Conservation (phyloP, 2,113 vertebrate genomes). For the Pelecanoides urinatrix region DNA sequence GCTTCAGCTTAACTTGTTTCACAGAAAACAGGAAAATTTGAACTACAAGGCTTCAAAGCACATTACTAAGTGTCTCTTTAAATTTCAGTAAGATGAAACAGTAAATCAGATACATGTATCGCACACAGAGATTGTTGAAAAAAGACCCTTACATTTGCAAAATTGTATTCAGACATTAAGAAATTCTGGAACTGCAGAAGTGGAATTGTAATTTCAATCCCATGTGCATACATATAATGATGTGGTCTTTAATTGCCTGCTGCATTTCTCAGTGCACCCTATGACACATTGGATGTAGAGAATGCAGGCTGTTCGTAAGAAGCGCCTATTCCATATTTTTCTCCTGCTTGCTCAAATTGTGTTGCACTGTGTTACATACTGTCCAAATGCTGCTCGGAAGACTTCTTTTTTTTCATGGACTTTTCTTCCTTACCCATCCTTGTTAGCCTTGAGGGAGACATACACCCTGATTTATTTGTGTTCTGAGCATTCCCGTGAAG, state of each 20-base stretch:
- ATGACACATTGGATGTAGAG: background rate
- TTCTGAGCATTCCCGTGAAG: background rate
- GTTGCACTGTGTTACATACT: background rate
- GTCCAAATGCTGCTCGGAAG: background rate
- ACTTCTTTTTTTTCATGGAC: background rate
- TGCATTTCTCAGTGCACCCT: background rate
- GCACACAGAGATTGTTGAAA: background rate
- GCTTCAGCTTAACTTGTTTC: background rate
- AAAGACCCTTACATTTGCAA: background rate
- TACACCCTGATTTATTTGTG: background rate
- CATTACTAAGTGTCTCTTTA: background rate
- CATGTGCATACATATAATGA: background rate
- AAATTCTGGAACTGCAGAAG: background rate
- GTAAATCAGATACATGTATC: background rate
- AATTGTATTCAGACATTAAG: background rate
- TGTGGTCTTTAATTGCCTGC: background rate
- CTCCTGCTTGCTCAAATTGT: background rate
- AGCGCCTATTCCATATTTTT: background rate
- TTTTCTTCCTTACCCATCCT: background rate
- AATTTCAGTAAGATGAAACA: background rate
- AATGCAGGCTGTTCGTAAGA: background rate
- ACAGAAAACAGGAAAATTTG: background rate
- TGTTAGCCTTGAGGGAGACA: background rate
- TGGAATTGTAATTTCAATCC: background rate
- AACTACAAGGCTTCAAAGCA: background rate